Evolutionary conservation across 92 coral and sea anemone genomes (phyloP).

Genomic region (Phenganax stokvisi): DNA sequence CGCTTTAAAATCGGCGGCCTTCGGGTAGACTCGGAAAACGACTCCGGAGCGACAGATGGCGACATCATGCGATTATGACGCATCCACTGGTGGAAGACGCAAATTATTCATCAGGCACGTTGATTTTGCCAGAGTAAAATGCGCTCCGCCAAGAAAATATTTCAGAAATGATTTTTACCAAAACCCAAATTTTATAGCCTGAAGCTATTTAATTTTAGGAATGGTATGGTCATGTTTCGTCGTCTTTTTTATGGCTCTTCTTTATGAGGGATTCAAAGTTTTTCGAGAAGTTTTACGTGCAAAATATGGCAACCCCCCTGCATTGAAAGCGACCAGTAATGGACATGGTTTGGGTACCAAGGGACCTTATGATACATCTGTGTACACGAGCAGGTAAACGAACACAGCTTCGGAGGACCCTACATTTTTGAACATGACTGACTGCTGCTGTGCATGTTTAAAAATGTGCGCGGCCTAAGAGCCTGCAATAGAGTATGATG

Average conservation of each 20-base stretch:
- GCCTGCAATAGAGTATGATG: too few relatives aligned
- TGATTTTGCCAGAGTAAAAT: too few relatives aligned
- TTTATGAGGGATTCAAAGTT: conserved; percentile 96
- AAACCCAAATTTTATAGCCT: not conserved
- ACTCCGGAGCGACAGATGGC: not conserved
- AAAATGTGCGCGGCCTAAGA: too few relatives aligned
- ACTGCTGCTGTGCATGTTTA: too few relatives aligned
- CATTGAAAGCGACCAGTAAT: not conserved
- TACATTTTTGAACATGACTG: too few relatives aligned
- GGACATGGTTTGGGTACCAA: conserved; percentile 27
- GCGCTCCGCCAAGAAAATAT: too few relatives aligned
- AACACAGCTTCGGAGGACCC: too few relatives aligned
- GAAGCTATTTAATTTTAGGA: conserved; percentile 44
- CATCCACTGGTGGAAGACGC: not conserved
- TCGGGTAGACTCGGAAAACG: not conserved
- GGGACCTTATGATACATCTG: not conserved
- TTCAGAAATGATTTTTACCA: too few relatives aligned
- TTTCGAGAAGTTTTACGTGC: conserved; percentile 67
- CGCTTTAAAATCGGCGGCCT: too few relatives aligned
- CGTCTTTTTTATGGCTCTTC: conserved; percentile 69
- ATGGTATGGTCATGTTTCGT: conserved; percentile 81
- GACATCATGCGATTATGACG: not conserved
- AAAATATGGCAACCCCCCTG: conserved; percentile 54
- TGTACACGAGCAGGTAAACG: not conserved
- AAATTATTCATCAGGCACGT: too few relatives aligned